Evolutionary conservation across 2,113 vertebrate genomes (phyloP).

Genomic region (Corythaeola cristata): DNA sequence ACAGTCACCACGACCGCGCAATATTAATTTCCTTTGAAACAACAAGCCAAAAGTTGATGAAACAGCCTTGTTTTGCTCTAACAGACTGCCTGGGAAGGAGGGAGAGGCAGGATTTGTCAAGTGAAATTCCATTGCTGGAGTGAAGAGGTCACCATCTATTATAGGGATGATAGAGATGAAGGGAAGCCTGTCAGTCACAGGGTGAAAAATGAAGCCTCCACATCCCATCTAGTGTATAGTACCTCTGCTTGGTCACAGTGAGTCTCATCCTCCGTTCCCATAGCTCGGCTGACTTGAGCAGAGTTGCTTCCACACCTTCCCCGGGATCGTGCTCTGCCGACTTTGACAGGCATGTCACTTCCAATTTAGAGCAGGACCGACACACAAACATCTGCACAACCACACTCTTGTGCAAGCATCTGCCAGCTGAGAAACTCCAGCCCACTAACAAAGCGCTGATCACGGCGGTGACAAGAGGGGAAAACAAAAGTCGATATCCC

Average conservation of each 20-base stretch:
- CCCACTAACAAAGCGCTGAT: not conserved
- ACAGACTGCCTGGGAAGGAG: not conserved
- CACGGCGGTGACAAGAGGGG: not conserved
- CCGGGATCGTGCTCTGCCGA: not conserved
- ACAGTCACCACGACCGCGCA: not conserved
- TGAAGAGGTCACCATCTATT: constrained; percentile 49
- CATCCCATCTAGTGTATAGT: not conserved
- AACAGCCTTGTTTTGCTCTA: not conserved
- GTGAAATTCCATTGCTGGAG: not conserved
- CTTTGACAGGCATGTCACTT: constrained; percentile 11
- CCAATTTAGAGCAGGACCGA: not conserved
- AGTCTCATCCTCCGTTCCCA: not conserved
- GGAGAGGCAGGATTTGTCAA: constrained; percentile 20
- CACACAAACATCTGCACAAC: not conserved
- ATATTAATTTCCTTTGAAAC: constrained; percentile 42
- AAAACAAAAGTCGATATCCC: not conserved
- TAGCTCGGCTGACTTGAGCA: not conserved
- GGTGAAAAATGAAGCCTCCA: constrained; percentile 5
- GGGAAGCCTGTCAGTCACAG: constrained; percentile 15
- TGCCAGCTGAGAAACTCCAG: not conserved
- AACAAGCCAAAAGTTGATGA: constrained; percentile 21
- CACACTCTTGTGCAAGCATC: not conserved
- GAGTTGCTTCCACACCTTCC: not conserved
- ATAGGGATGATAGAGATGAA: constrained; percentile 35
- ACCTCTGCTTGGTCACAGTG: not conserved